Base-by-base conservation (phyloP, 2,888 invertebrate species). In the Campoletis raptor region DNA sequence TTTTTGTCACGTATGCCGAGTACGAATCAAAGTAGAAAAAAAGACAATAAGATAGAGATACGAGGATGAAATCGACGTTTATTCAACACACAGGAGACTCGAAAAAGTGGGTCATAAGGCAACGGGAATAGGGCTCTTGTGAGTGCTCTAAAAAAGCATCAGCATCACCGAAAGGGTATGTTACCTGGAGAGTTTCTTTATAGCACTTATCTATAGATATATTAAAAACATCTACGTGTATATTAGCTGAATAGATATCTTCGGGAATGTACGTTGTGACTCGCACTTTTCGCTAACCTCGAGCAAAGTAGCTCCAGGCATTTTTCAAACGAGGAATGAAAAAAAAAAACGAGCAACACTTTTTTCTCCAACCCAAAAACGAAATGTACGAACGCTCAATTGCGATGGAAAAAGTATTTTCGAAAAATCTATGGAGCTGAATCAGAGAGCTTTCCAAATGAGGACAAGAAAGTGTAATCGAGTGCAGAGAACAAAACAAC, bases 81-180 rank as follows among this genome's bases (percentile, higher is more conserved):
- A 79, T 54, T 48, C 42, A 42, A 10, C 18, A 30, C n/a, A 52
- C 61, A 10, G 80, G 48, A 70, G 72, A 80, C 70, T 64, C 70
- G 76, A 72, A 83, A 83, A 86, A 77, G 85, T 86, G 80, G 85
- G 85, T 86, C 85, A 79, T 80, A 76, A 80, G 85, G 37, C 80
- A 76, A 54, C 42, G 70, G 83, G 70, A 57, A 77, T 73, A 64
- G 37, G 48, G 61, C 57, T 36, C 80, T 57, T 24, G 66, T 36
- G 80, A 57, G 74, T 66, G 42, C 79, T 72, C 64, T 72, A 76
- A 83, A 83, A 84, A 80, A 79, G 70, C 84, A 84, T 84, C 80
- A 83, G 70, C 70, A 57, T 76, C 52, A 2, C 64, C 79, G 52
- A 61, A 73, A 40, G 61, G 36, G 52, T 54, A 42, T 61, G 64